Conservation (phyloP, 2,888 invertebrate species). For the Callyntrura sp. region DNA sequence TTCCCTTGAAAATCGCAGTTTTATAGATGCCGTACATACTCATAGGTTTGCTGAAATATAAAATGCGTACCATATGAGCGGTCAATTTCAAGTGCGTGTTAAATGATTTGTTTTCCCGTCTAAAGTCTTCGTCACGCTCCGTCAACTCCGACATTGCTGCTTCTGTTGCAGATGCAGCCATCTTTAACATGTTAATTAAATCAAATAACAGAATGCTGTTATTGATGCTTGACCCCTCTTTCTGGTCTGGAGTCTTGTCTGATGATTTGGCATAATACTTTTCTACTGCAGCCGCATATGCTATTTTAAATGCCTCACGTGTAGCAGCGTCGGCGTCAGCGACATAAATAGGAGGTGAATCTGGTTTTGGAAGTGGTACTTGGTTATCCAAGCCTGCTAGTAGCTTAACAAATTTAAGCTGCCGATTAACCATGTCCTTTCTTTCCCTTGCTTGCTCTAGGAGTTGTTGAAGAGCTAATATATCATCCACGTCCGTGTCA, state of each 20-base stretch:
- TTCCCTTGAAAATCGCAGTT: background rate
- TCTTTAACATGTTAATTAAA: constrained; percentile 20
- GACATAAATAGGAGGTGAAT: background rate
- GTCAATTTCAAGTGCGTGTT: background rate
- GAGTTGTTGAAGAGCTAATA: background rate
- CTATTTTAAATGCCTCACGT: too few species aligned
- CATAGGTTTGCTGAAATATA: background rate
- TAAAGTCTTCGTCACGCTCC: constrained; percentile 17
- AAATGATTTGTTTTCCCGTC: constrained; percentile 20
- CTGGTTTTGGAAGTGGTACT: background rate
- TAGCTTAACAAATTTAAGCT: background rate
- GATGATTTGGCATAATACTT: background rate
- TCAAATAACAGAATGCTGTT: background rate
- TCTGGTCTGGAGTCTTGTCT: background rate
- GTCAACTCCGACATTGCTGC: constrained; percentile 14
- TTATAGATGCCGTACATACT: background rate
- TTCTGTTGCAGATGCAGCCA: background rate
- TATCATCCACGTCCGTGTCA: constrained; percentile 16
- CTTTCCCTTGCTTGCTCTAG: constrained; percentile 41
- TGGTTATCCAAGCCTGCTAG: background rate
- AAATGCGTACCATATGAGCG: constrained; percentile 27
- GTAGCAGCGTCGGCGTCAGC: background rate
- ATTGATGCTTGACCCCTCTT: too few species aligned
- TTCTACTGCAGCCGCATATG: too few species aligned
- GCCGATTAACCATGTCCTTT: background rate